A percentile compares a stretch with the other conserved stretches of the same genome.
These are phyloP conservation scores for Mythimna albipuncta DNA, from an alignment of 2,888 invertebrate species.

Conservation along the genomic window DNA sequence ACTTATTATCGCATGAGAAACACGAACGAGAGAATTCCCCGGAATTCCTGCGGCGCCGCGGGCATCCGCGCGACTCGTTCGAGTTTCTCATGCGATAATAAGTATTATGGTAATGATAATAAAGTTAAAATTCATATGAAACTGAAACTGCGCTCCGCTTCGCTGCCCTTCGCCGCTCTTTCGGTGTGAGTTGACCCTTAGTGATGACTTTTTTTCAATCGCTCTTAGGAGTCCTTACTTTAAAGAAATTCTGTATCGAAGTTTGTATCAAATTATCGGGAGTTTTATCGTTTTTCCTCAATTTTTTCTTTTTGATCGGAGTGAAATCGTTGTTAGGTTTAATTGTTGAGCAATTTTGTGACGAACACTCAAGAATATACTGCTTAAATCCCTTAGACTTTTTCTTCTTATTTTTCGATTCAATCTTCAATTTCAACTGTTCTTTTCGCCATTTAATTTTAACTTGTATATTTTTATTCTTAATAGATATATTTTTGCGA, in stretches of 20 bases:
- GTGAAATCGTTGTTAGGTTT: constrained; percentile 72
- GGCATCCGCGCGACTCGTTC: no score
- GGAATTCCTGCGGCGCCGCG: no score
- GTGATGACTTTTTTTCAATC: constrained; percentile 3
- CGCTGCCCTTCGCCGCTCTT: no score
- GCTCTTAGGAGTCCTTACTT: constrained; percentile 54
- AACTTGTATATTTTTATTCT: constrained; percentile 72
- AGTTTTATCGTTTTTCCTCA: constrained; percentile 70
- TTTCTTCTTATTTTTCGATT: constrained; percentile 55
- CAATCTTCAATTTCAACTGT: constrained; percentile 72
- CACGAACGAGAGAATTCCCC: no score
- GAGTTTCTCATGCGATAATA: no score
- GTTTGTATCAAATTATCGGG: constrained; percentile 80
- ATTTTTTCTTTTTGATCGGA: constrained; percentile 67
- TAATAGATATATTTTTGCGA: constrained; percentile 65
- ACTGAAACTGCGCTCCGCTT: no score
- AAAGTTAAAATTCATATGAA: no score
- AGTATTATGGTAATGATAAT: no score
- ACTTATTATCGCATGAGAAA: no score
- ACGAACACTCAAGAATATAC: constrained; percentile 76
- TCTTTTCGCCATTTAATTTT: constrained; percentile 77
- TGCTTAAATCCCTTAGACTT: constrained; percentile 70
- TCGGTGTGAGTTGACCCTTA: no score
- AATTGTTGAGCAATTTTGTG: constrained; percentile 58
- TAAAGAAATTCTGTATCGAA: constrained; percentile 81